These are phyloP conservation scores for Camelus bactrianus DNA, from an alignment of 2,113 vertebrate species.

Conservation along the genomic window DNA sequence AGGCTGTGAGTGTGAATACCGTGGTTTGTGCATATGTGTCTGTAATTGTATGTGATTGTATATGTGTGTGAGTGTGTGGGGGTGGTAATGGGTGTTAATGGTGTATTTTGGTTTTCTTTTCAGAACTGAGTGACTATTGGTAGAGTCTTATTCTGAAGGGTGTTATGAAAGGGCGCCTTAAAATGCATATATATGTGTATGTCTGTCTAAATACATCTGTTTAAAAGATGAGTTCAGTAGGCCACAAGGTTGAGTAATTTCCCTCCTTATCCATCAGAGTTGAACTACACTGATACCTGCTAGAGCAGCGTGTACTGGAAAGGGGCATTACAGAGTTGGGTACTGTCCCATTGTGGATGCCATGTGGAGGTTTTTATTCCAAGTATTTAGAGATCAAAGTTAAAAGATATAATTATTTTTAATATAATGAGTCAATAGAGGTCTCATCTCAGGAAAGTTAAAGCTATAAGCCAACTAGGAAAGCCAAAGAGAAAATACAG, in stretches of 20 bases:
- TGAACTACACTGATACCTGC: background rate
- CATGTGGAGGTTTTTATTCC: background rate
- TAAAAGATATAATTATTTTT: background rate
- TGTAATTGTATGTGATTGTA: background rate
- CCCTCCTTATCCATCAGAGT: background rate
- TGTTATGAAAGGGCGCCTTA: background rate
- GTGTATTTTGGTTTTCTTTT: background rate
- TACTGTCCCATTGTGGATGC: background rate
- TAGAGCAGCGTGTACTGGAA: background rate
- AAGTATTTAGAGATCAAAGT: background rate
- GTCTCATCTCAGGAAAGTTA: background rate
- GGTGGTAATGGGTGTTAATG: background rate
- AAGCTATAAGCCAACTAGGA: background rate
- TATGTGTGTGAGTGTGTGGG: background rate
- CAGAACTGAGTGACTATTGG: background rate
- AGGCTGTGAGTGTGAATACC: background rate
- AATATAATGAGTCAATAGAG: background rate
- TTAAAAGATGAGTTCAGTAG: background rate
- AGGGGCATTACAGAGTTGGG: background rate
- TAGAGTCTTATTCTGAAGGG: background rate
- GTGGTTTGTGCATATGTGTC: too few species aligned
- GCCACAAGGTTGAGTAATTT: background rate
- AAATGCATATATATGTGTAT: background rate
- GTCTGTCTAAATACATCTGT: background rate
- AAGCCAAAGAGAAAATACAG: background rate